phyloP scores from a whole-genome alignment of 2,888 invertebrate species.

The Amorpha juglandis region DNA sequence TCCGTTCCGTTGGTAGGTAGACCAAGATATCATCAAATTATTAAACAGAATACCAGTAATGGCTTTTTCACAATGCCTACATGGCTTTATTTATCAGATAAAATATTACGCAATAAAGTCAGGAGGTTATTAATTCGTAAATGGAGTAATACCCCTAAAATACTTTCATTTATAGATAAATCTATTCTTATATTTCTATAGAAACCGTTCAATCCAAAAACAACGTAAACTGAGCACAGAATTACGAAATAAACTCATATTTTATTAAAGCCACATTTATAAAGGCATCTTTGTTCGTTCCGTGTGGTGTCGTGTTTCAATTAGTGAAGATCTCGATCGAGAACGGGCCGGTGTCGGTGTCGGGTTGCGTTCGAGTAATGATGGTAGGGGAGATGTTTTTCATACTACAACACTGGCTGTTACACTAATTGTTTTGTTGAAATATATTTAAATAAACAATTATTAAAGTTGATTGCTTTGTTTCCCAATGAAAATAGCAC shows the following conservation, averaged over 20 bases:
- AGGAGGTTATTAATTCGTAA: too few species aligned
- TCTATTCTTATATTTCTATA: not conserved
- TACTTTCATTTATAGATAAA: too few species aligned
- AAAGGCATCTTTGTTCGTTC: constrained; percentile 20
- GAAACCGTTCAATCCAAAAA: not conserved
- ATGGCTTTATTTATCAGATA: too few species aligned
- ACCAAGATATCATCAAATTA: too few species aligned
- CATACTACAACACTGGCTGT: constrained; percentile 2
- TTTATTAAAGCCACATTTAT: constrained; percentile 22
- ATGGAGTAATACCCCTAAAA: too few species aligned
- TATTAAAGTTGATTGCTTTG: constrained; percentile 1
- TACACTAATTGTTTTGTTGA: constrained; percentile 17
- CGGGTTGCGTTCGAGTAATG: constrained; percentile 18
- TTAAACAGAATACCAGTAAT: too few species aligned
- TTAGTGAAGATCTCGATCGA: constrained; percentile 23
- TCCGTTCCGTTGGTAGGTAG: too few species aligned
- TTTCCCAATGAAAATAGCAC: not conserved
- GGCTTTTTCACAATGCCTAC: too few species aligned
- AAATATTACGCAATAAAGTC: too few species aligned
- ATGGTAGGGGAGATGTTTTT: constrained; percentile 17
- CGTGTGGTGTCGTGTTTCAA: constrained; percentile 23
- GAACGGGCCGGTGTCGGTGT: constrained; percentile 12
- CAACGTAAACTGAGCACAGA: not conserved
- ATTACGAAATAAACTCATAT: constrained; percentile 17
- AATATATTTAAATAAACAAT: constrained; percentile 18